Percentiles rank a stretch among this genome's conserved stretches.
These are phyloP conservation scores for Dicyrtomina minuta DNA, from an alignment of 2,888 invertebrate genomes.

Conservation along the genomic window DNA sequence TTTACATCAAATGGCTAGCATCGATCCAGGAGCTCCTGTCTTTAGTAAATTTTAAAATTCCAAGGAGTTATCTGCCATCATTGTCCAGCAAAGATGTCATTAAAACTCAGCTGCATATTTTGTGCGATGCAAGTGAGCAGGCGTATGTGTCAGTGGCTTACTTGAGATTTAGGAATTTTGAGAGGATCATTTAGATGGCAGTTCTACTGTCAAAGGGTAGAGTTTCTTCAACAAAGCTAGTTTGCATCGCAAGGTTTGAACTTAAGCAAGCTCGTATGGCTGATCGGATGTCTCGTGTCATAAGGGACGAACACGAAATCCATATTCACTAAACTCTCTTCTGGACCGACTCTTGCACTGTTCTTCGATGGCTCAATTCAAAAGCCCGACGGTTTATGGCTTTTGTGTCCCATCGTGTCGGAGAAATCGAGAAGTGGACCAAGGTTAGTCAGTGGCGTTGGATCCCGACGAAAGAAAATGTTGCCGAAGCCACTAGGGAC, in stretches of 20 bases:
- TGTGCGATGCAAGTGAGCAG: constrained; percentile 33
- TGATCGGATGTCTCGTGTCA: constrained; percentile 8
- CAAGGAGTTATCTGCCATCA: constrained; percentile 9
- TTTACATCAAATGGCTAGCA: too few relatives aligned
- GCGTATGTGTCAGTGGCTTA: constrained; percentile 29
- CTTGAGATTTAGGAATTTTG: not conserved
- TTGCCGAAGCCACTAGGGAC: constrained; percentile 40
- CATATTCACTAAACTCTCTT: constrained; percentile 15
- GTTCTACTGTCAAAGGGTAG: constrained; percentile 23
- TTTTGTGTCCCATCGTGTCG: constrained; percentile 44
- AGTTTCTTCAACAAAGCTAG: constrained; percentile 33
- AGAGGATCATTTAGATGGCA: not conserved
- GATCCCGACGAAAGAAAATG: constrained; percentile 40
- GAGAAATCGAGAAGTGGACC: constrained; percentile 41
- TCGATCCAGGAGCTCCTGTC: too few relatives aligned
- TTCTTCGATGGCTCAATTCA: constrained; percentile 38
- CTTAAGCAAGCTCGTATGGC: constrained; percentile 38
- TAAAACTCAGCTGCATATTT: constrained; percentile 18
- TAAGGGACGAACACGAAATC: constrained; percentile 21
- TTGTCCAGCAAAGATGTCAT: not conserved
- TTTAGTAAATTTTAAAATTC: not conserved
- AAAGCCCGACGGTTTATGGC: constrained; percentile 32
- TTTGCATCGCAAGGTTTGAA: constrained; percentile 40
- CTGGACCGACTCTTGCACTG: constrained; percentile 43
- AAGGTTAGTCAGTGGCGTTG: constrained; percentile 33